Evolutionary conservation across 2,113 vertebrate species (phyloP).

Genomic region (Pachypanchax playfairii): DNA sequence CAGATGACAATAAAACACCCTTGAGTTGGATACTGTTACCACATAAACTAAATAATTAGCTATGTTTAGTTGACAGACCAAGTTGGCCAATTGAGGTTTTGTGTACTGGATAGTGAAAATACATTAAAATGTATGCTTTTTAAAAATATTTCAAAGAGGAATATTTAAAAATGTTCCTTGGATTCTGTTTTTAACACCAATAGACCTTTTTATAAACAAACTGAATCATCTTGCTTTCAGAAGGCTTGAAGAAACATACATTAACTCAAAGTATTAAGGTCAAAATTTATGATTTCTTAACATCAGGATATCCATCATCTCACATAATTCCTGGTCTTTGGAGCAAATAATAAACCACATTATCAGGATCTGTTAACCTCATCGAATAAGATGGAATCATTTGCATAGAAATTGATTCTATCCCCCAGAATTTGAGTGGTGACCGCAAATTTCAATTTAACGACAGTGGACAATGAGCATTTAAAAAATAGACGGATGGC

Average conservation of each 20-base stretch:
- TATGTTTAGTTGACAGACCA: too few relatives aligned
- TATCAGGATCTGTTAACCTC: constrained; percentile 75
- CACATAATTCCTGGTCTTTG: constrained; percentile 66
- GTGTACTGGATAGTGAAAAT: too few relatives aligned
- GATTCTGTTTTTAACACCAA: too few relatives aligned
- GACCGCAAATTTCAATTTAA: constrained; percentile 71
- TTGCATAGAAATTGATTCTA: constrained; percentile 84
- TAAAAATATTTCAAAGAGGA: too few relatives aligned
- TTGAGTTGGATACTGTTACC: too few relatives aligned
- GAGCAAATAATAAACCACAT: constrained; percentile 73
- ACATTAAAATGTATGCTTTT: too few relatives aligned
- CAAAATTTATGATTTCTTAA: constrained; percentile 71
- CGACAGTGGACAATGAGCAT: constrained; percentile 68
- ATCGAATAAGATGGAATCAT: constrained; percentile 70
- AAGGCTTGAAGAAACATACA: constrained; percentile 62
- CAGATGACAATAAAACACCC: too few relatives aligned
- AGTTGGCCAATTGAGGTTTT: too few relatives aligned
- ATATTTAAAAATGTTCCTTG: too few relatives aligned
- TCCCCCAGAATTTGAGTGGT: constrained; percentile 66
- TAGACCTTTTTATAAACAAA: too few relatives aligned
- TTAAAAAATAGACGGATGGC: constrained; percentile 58
- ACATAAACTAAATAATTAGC: too few relatives aligned
- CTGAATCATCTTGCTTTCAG: constrained; percentile 17
- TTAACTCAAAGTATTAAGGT: constrained; percentile 65
- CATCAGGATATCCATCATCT: constrained; percentile 69